A percentile compares a stretch with the other conserved stretches of the same genome.
phyloP scores from a whole-genome alignment of 2,113 vertebrate genomes.

The Anas platyrhynchos region DNA sequence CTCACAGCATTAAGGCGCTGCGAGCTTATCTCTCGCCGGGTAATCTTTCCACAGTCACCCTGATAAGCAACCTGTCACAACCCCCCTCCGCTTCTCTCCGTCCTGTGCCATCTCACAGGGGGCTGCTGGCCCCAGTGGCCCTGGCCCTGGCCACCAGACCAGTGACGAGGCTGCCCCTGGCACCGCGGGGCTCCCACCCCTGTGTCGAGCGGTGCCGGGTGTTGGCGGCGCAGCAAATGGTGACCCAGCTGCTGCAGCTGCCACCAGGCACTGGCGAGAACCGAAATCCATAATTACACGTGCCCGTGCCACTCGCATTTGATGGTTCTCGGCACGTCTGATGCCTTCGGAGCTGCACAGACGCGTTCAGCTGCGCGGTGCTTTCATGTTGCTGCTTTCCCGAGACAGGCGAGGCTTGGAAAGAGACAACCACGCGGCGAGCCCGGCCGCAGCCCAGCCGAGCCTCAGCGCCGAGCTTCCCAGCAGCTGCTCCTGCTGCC shows the following conservation, averaged over 20 bases:
- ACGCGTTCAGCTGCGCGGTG: background rate
- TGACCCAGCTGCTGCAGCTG: background rate
- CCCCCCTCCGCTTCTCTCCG: background rate
- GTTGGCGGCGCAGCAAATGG: background rate
- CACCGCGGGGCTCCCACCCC: background rate
- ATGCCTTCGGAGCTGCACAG: background rate
- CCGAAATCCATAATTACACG: rapidly evolving
- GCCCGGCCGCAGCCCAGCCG: background rate
- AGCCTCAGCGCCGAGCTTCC: background rate
- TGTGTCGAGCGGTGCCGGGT: background rate
- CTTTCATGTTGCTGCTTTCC: background rate
- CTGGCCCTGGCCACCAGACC: background rate
- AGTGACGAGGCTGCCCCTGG: background rate
- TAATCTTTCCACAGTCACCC: conserved; percentile 69
- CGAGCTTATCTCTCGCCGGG: conserved; percentile 61
- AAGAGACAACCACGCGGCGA: rapidly evolving
- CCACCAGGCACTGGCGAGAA: background rate
- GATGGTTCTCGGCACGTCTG: rapidly evolving
- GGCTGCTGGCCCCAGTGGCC: background rate
- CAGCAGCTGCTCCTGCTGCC: background rate
- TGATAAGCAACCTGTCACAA: conserved; percentile 38
- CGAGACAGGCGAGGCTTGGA: background rate
- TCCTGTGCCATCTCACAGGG: background rate
- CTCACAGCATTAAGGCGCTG: conserved; percentile 34
- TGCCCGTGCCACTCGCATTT: rapidly evolving